Evolutionary conservation across 2,113 vertebrate species (phyloP).

Genomic region (Probosciger aterrimus): DNA sequence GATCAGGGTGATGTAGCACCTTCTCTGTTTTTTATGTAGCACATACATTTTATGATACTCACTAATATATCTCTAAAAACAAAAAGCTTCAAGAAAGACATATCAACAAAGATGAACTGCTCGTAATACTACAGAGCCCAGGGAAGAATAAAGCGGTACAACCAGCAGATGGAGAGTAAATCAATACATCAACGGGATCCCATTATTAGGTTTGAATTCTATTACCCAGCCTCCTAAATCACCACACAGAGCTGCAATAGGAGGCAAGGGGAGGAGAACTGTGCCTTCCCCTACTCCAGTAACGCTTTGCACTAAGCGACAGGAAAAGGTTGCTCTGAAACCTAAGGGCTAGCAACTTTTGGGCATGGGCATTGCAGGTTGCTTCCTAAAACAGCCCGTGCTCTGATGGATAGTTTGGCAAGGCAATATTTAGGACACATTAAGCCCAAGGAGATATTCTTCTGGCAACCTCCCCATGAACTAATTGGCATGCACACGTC

Average conservation of each 20-base stretch:
- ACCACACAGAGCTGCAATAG: not conserved
- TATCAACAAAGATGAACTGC: not conserved
- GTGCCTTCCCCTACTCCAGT: not conserved
- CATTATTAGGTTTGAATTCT: not conserved
- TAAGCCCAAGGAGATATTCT: not conserved
- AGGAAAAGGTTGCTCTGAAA: not conserved
- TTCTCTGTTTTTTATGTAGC: not conserved
- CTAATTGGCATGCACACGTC: not conserved
- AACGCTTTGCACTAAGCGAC: not conserved
- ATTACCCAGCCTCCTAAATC: not conserved
- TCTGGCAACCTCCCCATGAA: accelerated
- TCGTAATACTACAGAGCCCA: not conserved
- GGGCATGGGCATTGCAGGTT: accelerated
- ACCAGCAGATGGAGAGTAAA: not conserved
- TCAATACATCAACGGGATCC: not conserved
- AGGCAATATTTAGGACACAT: not conserved
- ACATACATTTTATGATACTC: not conserved
- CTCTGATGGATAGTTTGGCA: not conserved
- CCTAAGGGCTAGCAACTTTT: not conserved
- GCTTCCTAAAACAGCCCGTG: not conserved
- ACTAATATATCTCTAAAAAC: not conserved
- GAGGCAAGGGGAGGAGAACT: not conserved
- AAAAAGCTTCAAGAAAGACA: not conserved
- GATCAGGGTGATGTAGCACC: not conserved
- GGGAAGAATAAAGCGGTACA: not conserved